These are phyloP conservation scores for Phalera bucephala DNA, from an alignment of 2,888 invertebrate species.

Conservation along the genomic window DNA sequence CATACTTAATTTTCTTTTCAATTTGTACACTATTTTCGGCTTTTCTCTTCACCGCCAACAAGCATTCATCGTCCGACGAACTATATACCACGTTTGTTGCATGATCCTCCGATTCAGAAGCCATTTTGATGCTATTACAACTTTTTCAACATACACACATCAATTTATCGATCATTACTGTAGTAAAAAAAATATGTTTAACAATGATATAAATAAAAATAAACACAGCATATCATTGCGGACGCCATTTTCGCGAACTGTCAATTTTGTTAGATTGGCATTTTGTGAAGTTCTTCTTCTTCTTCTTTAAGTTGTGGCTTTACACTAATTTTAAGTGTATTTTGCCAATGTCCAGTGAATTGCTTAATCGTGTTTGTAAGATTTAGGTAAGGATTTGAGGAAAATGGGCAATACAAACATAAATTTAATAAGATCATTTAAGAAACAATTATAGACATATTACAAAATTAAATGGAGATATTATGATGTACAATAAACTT, in stretches of 20 bases:
- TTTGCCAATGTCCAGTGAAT: too few species aligned
- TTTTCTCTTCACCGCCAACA: conserved; percentile 34
- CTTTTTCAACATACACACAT: conserved; percentile 4
- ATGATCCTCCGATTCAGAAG: conserved; percentile 18
- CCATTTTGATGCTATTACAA: conserved; percentile 19
- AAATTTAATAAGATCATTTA: too few species aligned
- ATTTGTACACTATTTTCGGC: conserved; percentile 17
- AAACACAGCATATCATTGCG: conserved; percentile 25
- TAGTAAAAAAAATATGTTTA: conserved; percentile 15
- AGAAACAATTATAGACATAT: too few species aligned
- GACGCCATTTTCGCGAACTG: conserved; percentile 36
- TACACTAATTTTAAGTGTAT: too few species aligned
- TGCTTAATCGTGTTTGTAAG: too few species aligned
- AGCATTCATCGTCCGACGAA: conserved; percentile 41
- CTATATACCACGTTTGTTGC: conserved; percentile 26
- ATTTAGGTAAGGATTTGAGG: too few species aligned
- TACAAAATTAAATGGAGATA: too few species aligned
- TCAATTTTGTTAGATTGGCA: too few species aligned
- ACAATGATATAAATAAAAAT: conserved; percentile 31
- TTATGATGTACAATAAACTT: too few species aligned
- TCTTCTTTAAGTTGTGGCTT: too few species aligned
- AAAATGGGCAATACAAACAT: too few species aligned
- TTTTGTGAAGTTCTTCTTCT: too few species aligned
- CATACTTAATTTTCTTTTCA: conserved; percentile 13
- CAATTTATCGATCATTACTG: conserved; percentile 12